A percentile compares a stretch with the other conserved stretches of the same genome.
phyloP scores from a whole-genome alignment of 2,113 vertebrate genomes.

The Xiphias gladius region DNA sequence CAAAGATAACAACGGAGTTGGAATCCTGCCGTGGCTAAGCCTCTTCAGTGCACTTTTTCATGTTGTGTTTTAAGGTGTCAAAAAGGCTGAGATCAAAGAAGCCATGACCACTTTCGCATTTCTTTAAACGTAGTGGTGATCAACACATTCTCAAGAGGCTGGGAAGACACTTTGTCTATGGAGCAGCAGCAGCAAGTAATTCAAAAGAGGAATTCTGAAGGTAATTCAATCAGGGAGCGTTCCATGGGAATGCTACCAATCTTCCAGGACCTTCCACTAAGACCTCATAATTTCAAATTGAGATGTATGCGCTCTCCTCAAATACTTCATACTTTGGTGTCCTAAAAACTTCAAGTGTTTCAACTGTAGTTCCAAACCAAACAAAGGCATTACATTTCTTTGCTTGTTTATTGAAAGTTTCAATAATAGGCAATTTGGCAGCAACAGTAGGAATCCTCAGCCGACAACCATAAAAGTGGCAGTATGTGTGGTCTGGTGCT shows the following conservation, averaged over 20 bases:
- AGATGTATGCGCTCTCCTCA: constrained; percentile 54
- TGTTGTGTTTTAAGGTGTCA: constrained; percentile 66
- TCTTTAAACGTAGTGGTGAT: constrained; percentile 56
- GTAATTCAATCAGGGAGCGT: constrained; percentile 51
- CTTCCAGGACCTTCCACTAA: constrained; percentile 69
- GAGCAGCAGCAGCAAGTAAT: constrained; percentile 11
- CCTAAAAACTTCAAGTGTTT: constrained; percentile 64
- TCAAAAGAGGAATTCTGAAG: constrained; percentile 54
- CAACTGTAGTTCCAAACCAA: constrained; percentile 63
- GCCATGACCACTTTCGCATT: constrained; percentile 28
- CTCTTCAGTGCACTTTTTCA: constrained; percentile 52
- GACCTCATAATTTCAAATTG: constrained; percentile 60
- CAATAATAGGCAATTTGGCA: constrained; percentile 79
- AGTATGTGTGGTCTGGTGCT: constrained; percentile 85
- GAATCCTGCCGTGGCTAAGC: constrained; percentile 61
- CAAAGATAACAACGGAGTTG: constrained; percentile 66
- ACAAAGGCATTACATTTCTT: constrained; percentile 72
- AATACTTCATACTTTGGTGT: constrained; percentile 59
- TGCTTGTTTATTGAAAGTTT: constrained; percentile 76
- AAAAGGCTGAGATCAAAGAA: constrained; percentile 67
- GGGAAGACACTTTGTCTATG: neutral
- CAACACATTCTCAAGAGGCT: constrained; percentile 40
- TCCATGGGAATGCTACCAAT: constrained; percentile 58
- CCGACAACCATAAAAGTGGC: constrained; percentile 74
- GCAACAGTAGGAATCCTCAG: constrained; percentile 71